These are phyloP conservation scores for Odontamblyopus lacepedii DNA, from an alignment of 2,797 vertebrate species.

Conservation along the genomic window DNA sequence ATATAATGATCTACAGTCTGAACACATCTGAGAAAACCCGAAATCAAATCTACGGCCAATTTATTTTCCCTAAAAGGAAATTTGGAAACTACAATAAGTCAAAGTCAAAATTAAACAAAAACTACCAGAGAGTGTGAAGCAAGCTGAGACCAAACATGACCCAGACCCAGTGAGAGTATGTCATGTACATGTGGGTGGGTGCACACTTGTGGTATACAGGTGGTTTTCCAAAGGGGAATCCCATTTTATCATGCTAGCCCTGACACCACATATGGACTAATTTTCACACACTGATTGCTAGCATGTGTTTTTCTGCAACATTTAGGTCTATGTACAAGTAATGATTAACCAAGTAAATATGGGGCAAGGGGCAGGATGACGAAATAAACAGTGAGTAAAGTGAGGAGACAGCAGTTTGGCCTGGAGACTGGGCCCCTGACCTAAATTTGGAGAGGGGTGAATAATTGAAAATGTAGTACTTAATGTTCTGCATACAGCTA, in stretches of 20 bases:
- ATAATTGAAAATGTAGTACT: constrained; percentile 1
- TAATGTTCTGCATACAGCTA: neutral
- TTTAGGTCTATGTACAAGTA: constrained; percentile 42
- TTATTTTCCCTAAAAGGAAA: constrained; percentile 1
- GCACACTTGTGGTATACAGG: constrained; percentile 19
- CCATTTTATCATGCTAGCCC: constrained; percentile 15
- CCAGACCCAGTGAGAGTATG: neutral
- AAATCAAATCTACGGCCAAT: constrained; percentile 1
- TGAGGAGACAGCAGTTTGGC: constrained; percentile 12
- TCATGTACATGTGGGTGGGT: constrained; percentile 25
- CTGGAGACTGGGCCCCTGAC: constrained; percentile 21
- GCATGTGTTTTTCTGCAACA: constrained; percentile 39
- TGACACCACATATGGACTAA: constrained; percentile 11
- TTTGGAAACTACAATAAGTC: neutral
- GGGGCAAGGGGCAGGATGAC: constrained; percentile 21
- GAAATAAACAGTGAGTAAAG: constrained; percentile 3
- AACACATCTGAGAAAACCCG: neutral
- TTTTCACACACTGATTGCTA: constrained; percentile 19
- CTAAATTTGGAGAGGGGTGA: neutral
- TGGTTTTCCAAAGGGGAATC: constrained; percentile 33
- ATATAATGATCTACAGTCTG: neutral
- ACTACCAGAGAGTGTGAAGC: neutral
- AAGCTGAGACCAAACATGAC: constrained; percentile 13
- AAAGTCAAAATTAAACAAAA: constrained; percentile 1
- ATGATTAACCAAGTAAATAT: constrained; percentile 64